Evolutionary conservation across 2,888 invertebrate genomes (phyloP), one percentile per base, ranked within the genome.

Genomic region (Tinea pellionella): DNA sequence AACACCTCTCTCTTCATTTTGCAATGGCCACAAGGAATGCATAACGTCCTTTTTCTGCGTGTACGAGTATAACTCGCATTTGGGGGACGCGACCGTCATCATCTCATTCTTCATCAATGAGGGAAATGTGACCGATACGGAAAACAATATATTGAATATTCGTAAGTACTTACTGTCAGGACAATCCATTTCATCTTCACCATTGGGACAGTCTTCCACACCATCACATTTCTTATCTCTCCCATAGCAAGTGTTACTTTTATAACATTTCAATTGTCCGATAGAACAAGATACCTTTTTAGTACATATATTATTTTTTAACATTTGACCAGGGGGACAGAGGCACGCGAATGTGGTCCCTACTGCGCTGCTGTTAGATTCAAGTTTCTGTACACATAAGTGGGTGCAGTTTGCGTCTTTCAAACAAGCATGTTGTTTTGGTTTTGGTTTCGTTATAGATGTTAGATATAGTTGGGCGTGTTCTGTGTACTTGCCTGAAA

Each of bases 271-370:
- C 63, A 74, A 74, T 70, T 88, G 80, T 59, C 69, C 75, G 61
- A 70, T 88, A 80, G 64, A 76, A 64, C 93, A 93, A 29, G 73
- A 68, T 6, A 77, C 70, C 30, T 87, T 65, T 62, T 83, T 79
- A 1, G 79, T 74, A 66, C 96, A 96, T 30, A 88, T 88, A 18
- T 89, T 88, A 0, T 71, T 67, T 0, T 72, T 67, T 11, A 93
- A 78, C 0, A 87, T 72, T 71, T 91, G 87, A 0, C 93, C 92
- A 0, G 90, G 75, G 0, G 96, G 93, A 70, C 96, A 96, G 0
- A 89, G 69, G 62, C 90, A 91, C 4, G 74, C 73, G 64, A 78
- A 80, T 0, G 66, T 13, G 12, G 8, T 8, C 8, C 18, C 24
- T 3, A 13, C 19, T 18, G 12, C 4, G 6, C n/a, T 30, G 30